A percentile compares a stretch with the other conserved stretches of the same genome.
phyloP scores from a whole-genome alignment of 1,140 invertebrate genomes.

The Caerostris darwini region DNA sequence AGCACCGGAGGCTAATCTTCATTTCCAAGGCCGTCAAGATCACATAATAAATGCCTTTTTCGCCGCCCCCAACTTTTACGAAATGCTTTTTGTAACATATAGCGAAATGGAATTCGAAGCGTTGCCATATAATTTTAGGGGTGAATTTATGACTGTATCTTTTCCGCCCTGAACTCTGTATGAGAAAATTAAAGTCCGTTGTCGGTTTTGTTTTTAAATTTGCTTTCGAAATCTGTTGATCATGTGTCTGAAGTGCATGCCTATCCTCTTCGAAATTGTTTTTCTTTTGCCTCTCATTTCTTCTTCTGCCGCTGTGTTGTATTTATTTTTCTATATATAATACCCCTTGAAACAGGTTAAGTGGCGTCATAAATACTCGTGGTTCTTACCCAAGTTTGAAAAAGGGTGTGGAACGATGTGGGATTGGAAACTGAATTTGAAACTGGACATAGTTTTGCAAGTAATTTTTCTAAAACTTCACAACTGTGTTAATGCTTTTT shows the following conservation, averaged over 20 bases:
- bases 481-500: too few relatives aligned
- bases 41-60: constrained; percentile 71
- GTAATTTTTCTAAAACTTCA: neutral
- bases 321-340: constrained; percentile 25
- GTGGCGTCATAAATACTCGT: constrained; percentile 29
- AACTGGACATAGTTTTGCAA: neutral
- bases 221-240: constrained; percentile 39
- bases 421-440: neutral
- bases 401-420: neutral
- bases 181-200: constrained; percentile 33
- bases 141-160: constrained; percentile 63
- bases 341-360: constrained; percentile 44
- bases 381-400: neutral
- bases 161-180: neutral
- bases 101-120: constrained; percentile 52
- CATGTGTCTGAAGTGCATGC: constrained; percentile 7
- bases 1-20: constrained; percentile 56
- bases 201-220: constrained; percentile 56
- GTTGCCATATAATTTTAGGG: constrained; percentile 70
- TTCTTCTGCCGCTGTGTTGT: neutral
- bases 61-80: constrained; percentile 64
- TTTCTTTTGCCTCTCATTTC: neutral
- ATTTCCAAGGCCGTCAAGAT: constrained; percentile 72
- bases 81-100: constrained; percentile 62
- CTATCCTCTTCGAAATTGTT: constrained; percentile 4